Percentiles rank a stretch among this genome's conserved stretches.
phyloP scores from a whole-genome alignment of 2,888 invertebrate species.

The Cephalotes varians region DNA sequence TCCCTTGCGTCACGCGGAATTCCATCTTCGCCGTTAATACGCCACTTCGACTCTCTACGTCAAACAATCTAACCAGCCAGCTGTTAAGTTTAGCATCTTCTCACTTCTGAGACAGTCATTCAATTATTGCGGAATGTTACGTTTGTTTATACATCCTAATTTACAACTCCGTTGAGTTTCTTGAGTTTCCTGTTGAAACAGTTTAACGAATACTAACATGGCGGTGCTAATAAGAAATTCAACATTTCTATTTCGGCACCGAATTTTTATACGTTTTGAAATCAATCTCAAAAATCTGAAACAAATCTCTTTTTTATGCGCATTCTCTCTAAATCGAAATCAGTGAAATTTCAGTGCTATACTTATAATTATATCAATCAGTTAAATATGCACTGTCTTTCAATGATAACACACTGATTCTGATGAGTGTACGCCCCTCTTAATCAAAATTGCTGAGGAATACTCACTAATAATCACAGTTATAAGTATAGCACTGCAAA shows the following conservation, averaged over 20 bases:
- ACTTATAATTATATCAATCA: no score
- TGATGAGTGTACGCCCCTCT: no score
- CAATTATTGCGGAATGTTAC: slow-evolving; percentile 15
- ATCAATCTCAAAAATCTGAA: no score
- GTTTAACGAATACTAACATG: background rate
- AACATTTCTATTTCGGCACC: background rate
- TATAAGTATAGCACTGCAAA: no score
- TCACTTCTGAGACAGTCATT: background rate
- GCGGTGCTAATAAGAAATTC: background rate
- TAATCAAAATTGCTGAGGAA: no score
- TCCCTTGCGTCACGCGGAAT: background rate
- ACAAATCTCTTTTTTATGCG: background rate
- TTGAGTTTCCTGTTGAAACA: background rate
- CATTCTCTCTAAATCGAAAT: no score
- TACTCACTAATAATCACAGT: no score
- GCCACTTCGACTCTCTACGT: slow-evolving; percentile 22
- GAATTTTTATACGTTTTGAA: background rate
- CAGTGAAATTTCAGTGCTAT: no score
- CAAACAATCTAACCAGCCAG: background rate
- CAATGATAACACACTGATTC: no score
- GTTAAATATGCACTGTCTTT: no score
- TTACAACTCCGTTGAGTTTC: background rate
- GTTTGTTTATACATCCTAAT: background rate
- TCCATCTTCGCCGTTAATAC: slow-evolving; percentile 32
- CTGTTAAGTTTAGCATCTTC: background rate